These are phyloP conservation scores for Leptoteleia sp. DNA, from an alignment of 1,140 invertebrate species.

Conservation along the genomic window DNA sequence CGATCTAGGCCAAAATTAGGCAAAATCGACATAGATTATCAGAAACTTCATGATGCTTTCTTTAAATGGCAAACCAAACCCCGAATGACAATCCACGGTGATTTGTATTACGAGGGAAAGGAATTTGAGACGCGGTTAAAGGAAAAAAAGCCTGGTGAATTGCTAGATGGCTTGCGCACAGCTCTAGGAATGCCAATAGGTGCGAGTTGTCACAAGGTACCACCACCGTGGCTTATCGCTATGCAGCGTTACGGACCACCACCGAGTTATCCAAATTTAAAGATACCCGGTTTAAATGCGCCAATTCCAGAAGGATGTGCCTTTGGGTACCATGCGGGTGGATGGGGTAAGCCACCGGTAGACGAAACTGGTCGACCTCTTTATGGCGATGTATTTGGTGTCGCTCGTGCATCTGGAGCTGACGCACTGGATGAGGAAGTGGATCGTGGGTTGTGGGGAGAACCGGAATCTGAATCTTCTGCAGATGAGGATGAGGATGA, in stretches of 20 bases:
- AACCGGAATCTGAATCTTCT: constrained; percentile 97
- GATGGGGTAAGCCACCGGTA: constrained; percentile 99
- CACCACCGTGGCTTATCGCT: constrained; percentile 99
- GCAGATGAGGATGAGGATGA: constrained; percentile 92
- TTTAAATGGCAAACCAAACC: constrained; percentile 99
- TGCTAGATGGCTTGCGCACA: constrained; percentile 97
- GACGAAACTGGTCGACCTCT: constrained; percentile 98
- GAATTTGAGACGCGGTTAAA: constrained; percentile 99
- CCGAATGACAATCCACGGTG: constrained; percentile 98
- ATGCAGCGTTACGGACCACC: constrained; percentile 99
- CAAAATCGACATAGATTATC: constrained; percentile 99
- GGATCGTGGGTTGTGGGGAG: constrained; percentile 97
- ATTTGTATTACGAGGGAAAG: constrained; percentile 99
- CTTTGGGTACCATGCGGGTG: constrained; percentile 99
- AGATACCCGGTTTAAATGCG: constrained; percentile 96
- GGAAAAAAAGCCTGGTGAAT: constrained; percentile 99
- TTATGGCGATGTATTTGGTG: constrained; percentile 99
- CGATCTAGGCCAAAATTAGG: constrained; percentile 98
- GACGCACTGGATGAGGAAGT: constrained; percentile 91
- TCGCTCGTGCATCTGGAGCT: constrained; percentile 80
- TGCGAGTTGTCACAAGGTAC: constrained; percentile 92
- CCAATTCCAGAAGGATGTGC: constrained; percentile 97
- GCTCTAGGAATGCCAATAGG: constrained; percentile 99
- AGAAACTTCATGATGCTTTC: constrained; percentile 99
- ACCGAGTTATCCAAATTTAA: constrained; percentile 99